Evolutionary conservation across 2,797 vertebrate genomes (phyloP).

Genomic region (Scolopax rusticola): DNA sequence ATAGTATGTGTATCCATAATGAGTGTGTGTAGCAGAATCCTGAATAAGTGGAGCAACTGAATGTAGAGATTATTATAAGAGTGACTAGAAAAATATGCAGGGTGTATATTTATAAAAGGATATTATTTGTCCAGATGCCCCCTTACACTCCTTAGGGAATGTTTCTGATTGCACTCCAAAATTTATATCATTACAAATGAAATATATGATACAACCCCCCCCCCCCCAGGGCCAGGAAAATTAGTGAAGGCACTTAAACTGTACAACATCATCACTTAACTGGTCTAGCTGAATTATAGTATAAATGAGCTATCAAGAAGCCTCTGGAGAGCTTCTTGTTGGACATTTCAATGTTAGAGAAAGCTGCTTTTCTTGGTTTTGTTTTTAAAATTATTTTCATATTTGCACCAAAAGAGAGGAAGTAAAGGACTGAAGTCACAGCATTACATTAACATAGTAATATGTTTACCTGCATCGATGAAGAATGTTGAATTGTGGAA

Average conservation of each 20-base stretch:
- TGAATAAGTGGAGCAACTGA: constrained; percentile 33
- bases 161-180: constrained; percentile 54
- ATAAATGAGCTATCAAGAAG: constrained; percentile 60
- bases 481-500: neutral
- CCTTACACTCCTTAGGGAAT: constrained; percentile 24
- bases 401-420: neutral
- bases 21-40: constrained; percentile 18
- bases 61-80: neutral
- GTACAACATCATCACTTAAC: constrained; percentile 27
- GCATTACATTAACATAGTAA: neutral
- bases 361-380: neutral
- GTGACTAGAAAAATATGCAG: neutral
- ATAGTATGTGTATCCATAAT: neutral
- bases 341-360: constrained; percentile 5
- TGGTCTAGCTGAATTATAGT: constrained; percentile 61
- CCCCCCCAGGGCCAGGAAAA: neutral
- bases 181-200: constrained; percentile 56
- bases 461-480: neutral
- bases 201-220: neutral
- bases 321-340: constrained; percentile 59
- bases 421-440: neutral
- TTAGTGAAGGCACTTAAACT: constrained; percentile 46
- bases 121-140: constrained; percentile 56
- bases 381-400: neutral
- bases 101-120: neutral